Conservation (phyloP, 2,797 vertebrate species). For the Halcyon leucocephala region DNA sequence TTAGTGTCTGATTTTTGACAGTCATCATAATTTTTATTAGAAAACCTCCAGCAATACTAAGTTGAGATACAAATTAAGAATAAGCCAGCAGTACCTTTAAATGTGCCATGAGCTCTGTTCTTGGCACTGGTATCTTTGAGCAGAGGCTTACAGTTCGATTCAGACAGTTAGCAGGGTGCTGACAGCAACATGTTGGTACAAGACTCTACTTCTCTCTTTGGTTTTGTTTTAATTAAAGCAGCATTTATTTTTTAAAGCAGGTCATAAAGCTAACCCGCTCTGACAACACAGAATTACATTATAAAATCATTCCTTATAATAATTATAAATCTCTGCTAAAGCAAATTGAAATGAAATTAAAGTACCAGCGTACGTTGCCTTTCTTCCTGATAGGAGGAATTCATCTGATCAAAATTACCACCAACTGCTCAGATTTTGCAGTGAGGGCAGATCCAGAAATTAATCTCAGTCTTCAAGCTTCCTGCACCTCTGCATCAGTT, state of each 20-base stretch:
- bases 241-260: conserved; percentile 73
- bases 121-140: conserved; percentile 50
- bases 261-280: conserved; percentile 72
- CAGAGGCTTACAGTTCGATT: conserved; percentile 46
- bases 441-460: background rate
- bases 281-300: conserved; percentile 69
- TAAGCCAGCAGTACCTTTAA: conserved; percentile 60
- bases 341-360: conserved; percentile 65
- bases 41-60: conserved; percentile 30
- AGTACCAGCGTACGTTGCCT: background rate
- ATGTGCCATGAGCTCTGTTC: conserved; percentile 34
- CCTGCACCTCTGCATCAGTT: background rate
- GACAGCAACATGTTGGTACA: conserved; percentile 77
- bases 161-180: conserved; percentile 74
- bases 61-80: conserved; percentile 57
- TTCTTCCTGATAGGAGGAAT: conserved; percentile 25
- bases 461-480: background rate
- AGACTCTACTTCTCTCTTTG: conserved; percentile 63
- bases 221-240: conserved; percentile 78
- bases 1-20: conserved; percentile 14
- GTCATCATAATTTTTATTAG: background rate
- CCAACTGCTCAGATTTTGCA: background rate
- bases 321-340: conserved; percentile 66
- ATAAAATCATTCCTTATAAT: conserved; percentile 61
- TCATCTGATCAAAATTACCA: background rate